Percentiles rank a stretch among this genome's conserved stretches.
Evolutionary conservation across 2,797 vertebrate genomes (phyloP).

Genomic region (Trachurus trachurus): DNA sequence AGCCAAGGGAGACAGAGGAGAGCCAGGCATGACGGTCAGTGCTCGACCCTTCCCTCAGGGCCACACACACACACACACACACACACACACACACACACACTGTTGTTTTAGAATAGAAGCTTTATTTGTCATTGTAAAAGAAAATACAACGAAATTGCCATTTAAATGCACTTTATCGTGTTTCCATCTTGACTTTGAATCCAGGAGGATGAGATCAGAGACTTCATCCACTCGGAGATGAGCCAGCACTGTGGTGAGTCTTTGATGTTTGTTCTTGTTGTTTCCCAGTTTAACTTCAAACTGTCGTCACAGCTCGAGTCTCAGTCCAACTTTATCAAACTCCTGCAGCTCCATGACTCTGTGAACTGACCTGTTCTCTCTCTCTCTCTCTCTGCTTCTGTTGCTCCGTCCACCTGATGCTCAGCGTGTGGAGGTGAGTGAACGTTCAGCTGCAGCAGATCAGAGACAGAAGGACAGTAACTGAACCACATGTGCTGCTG

Average conservation of each 20-base stretch:
- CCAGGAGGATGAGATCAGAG: conserved; percentile 94
- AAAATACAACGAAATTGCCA: too few species aligned
- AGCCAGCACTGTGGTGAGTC: conserved; percentile 96
- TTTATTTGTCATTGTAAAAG: too few species aligned
- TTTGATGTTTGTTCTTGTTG: conserved; percentile 31
- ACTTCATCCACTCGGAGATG: conserved; percentile 95
- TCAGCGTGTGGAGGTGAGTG: conserved; percentile 92
- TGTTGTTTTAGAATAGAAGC: too few species aligned
- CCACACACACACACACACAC: conserved; percentile 26
- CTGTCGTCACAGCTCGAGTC: conserved; percentile 49
- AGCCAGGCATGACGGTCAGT: conserved; percentile 91
- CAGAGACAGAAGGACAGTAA: conserved; percentile 37
- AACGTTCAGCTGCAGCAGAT: conserved; percentile 15
- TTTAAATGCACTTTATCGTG: conserved; percentile 21
- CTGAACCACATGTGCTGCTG: not conserved
- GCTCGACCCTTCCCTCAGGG: conserved; percentile 53
- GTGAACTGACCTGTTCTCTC: conserved; percentile 63
- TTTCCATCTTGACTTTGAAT: conserved; percentile 44
- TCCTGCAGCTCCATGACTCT: conserved; percentile 35
- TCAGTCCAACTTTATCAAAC: conserved; percentile 33
- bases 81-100: conserved; percentile 22
- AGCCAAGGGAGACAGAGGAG: conserved; percentile 75
- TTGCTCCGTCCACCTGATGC: conserved; percentile 71
- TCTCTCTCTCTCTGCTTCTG: conserved; percentile 53
- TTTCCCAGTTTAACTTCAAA: conserved; percentile 50